phyloP scores from a whole-genome alignment of 1,140 invertebrate species.

The Pseudachorutes palmiensis region DNA sequence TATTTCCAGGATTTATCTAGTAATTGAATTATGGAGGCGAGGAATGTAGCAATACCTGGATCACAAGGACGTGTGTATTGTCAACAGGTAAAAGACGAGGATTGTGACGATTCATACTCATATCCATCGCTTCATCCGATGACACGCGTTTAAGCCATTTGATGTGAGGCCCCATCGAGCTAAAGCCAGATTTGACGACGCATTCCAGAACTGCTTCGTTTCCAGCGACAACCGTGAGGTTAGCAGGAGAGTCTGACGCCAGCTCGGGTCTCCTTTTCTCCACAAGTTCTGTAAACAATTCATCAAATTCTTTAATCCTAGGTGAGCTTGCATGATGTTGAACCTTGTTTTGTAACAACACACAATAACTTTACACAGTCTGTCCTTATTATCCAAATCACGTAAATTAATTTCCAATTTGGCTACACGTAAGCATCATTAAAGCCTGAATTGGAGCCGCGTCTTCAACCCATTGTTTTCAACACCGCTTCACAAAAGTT shows the following conservation, averaged over 20 bases:
- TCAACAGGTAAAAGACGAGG: slow-evolving; percentile 28
- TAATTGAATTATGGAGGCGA: too few relatives aligned
- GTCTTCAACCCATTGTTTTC: too few relatives aligned
- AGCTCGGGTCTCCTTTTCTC: slow-evolving; percentile 33
- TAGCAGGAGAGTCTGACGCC: slow-evolving; percentile 29
- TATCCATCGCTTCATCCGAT: slow-evolving; percentile 12
- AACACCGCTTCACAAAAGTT: too few relatives aligned
- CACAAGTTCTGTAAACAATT: slow-evolving; percentile 27
- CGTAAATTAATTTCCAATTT: too few relatives aligned
- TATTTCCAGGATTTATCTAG: too few relatives aligned
- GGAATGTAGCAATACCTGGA: slow-evolving; percentile 28
- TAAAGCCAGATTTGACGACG: slow-evolving; percentile 21
- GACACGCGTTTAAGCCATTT: slow-evolving; percentile 36
- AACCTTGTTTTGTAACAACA: too few relatives aligned
- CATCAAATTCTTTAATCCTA: slow-evolving; percentile 11
- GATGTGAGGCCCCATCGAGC: slow-evolving; percentile 35
- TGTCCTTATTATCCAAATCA: slow-evolving; percentile 5
- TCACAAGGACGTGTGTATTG: slow-evolving; percentile 36
- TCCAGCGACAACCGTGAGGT: slow-evolving; percentile 29
- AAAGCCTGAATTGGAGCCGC: too few relatives aligned
- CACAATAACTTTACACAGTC: too few relatives aligned
- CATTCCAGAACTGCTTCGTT: slow-evolving; percentile 36
- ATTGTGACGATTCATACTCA: slow-evolving; percentile 18
- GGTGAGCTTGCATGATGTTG: slow-evolving; percentile 23
- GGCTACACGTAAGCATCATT: too few relatives aligned